Conservation (phyloP, 2,888 invertebrate species). For the Torymus auratus region DNA sequence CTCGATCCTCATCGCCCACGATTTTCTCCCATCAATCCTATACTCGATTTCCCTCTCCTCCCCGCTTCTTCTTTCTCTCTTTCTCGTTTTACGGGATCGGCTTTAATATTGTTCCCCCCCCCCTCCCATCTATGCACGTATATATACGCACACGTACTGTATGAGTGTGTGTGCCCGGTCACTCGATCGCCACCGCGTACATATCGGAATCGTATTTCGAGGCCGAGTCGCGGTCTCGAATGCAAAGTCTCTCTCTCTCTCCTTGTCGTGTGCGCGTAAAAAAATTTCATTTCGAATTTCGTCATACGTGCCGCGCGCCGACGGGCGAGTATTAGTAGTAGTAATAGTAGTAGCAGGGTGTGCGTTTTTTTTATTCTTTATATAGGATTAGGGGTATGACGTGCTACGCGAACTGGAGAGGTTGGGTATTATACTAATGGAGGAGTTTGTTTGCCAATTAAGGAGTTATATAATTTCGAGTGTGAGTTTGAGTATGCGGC, state of each 20-base stretch:
- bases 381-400: no score
- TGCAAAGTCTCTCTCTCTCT: constrained; percentile 23
- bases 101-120: constrained; percentile 35
- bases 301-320: constrained; percentile 1
- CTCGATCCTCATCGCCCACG: no score
- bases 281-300: constrained; percentile 26
- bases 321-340: no score
- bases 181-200: constrained; percentile 47
- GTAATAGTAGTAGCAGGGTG: no score
- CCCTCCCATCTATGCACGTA: constrained; percentile 11
- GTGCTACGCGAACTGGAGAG: no score
- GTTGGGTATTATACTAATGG: no score
- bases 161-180: constrained; percentile 22
- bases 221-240: constrained; percentile 53
- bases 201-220: constrained; percentile 58
- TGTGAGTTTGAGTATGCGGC: no score
- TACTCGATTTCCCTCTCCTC: constrained; percentile 35
- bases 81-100: constrained; percentile 49
- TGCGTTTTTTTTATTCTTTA: no score
- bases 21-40: constrained; percentile 25
- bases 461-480: no score
- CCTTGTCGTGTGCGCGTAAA: not conserved
- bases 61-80: constrained; percentile 41
- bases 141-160: not conserved
- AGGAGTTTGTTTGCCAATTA: no score